These are phyloP conservation scores for Drosophila lini DNA, from an alignment of 1,140 invertebrate species.

Conservation along the genomic window DNA sequence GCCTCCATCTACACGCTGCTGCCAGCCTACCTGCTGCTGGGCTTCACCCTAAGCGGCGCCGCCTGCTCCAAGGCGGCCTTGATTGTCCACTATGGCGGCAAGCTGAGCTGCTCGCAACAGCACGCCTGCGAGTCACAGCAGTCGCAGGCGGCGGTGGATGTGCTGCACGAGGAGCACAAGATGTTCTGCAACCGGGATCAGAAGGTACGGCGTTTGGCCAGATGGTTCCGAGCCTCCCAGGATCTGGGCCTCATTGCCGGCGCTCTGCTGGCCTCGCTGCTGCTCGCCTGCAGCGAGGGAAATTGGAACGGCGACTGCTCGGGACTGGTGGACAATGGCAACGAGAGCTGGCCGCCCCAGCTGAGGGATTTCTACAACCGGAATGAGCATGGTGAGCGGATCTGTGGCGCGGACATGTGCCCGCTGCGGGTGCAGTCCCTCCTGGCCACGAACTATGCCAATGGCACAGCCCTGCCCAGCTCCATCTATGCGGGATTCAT, in stretches of 20 bases:
- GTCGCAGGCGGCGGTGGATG: constrained; percentile 81
- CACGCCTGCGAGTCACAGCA: constrained; percentile 84
- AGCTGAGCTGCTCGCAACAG: constrained; percentile 85
- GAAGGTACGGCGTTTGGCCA: constrained; percentile 78
- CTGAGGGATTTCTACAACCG: constrained; percentile 84
- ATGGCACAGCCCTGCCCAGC: constrained; percentile 17
- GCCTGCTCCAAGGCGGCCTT: constrained; percentile 86
- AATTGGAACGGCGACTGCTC: constrained; percentile 65
- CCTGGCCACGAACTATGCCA: constrained; percentile 26
- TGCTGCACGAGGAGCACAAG: constrained; percentile 81
- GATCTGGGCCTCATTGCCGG: constrained; percentile 86
- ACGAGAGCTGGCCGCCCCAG: constrained; percentile 35
- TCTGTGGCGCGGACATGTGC: constrained; percentile 86
- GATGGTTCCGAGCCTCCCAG: constrained; percentile 85
- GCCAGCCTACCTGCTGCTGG: constrained; percentile 86
- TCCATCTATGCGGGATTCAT: constrained; percentile 73
- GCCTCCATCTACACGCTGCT: constrained; percentile 87
- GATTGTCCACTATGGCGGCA: constrained; percentile 87
- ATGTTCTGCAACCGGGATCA: constrained; percentile 83
- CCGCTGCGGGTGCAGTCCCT: constrained; percentile 68
- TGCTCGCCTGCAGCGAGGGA: constrained; percentile 84
- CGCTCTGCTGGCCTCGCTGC: constrained; percentile 84
- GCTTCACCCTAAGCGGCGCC: constrained; percentile 85
- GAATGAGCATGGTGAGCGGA: constrained; percentile 85
- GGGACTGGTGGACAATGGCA: constrained; percentile 22